Evolutionary conservation across 2,888 invertebrate species (phyloP).

Genomic region (Morinoia aosen): DNA sequence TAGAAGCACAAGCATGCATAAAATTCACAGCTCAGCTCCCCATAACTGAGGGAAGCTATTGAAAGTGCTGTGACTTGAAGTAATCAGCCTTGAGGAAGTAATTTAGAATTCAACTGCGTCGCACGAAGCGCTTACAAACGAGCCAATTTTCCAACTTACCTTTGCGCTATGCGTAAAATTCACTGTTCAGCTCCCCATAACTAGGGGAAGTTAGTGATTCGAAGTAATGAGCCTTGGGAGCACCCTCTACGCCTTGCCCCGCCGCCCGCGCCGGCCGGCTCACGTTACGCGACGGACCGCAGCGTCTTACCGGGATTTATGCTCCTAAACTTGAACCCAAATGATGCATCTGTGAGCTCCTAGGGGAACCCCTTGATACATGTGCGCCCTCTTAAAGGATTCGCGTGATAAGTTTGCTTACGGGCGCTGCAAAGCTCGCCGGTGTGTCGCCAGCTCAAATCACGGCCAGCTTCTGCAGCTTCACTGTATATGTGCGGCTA

Average conservation of each 20-base stretch:
- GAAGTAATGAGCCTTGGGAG: too few species aligned
- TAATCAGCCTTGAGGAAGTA: too few species aligned
- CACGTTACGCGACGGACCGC: not conserved
- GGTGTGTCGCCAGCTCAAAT: not conserved
- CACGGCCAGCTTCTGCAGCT: not conserved
- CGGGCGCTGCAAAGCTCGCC: not conserved
- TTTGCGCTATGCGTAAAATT: too few species aligned
- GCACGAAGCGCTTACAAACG: too few species aligned
- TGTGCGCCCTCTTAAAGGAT: not conserved
- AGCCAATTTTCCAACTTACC: too few species aligned
- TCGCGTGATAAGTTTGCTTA: not conserved
- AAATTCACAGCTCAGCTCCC: too few species aligned
- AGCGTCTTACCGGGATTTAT: not conserved
- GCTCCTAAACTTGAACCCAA: not conserved
- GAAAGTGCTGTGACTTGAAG: too few species aligned
- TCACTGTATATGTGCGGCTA: not conserved
- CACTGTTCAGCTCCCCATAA: too few species aligned
- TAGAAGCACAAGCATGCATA: too few species aligned
- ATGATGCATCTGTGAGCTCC: not conserved
- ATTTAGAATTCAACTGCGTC: too few species aligned
- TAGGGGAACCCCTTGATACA: not conserved
- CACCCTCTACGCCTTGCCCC: not conserved
- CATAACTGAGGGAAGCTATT: too few species aligned
- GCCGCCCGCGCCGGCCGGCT: not conserved
- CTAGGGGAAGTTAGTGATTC: too few species aligned